Evolutionary conservation across 1,140 invertebrate genomes (phyloP).

Genomic region (Sitobion miscanthi): DNA sequence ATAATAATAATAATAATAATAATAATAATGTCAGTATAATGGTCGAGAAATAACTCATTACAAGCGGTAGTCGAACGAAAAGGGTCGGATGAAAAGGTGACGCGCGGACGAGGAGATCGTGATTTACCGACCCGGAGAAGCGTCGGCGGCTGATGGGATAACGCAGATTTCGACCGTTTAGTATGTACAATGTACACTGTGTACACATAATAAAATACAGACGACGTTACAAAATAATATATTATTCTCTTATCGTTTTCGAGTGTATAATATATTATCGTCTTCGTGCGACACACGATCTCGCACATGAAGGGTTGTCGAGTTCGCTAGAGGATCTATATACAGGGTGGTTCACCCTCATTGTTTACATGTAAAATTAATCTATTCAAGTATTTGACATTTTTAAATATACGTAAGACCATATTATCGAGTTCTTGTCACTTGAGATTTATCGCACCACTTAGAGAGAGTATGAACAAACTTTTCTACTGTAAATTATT

Average conservation of each 20-base stretch:
- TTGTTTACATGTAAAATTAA: neutral
- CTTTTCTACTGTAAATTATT: too few species aligned
- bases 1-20: neutral
- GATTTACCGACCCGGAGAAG: neutral
- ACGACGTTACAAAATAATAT: neutral
- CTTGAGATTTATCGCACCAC: neutral
- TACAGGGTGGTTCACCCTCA: neutral
- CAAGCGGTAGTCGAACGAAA: neutral
- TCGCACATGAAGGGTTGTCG: neutral
- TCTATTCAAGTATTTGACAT: neutral
- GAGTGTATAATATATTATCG: constrained; percentile 17
- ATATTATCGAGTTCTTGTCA: neutral
- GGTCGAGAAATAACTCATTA: constrained; percentile 11
- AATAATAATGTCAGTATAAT: constrained; percentile 17
- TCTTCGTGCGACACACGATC: neutral
- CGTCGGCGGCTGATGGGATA: neutral
- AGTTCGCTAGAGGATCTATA: neutral
- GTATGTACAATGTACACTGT: neutral
- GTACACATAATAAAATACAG: neutral
- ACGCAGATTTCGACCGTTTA: constrained; percentile 15
- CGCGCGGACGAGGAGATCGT: neutral
- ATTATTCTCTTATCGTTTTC: constrained; percentile 4
- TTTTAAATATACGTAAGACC: neutral
- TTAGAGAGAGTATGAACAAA: neutral
- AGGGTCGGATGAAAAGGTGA: constrained; percentile 1